Evolutionary conservation across 2,888 invertebrate species (phyloP).

Genomic region (Nudaria mundana): DNA sequence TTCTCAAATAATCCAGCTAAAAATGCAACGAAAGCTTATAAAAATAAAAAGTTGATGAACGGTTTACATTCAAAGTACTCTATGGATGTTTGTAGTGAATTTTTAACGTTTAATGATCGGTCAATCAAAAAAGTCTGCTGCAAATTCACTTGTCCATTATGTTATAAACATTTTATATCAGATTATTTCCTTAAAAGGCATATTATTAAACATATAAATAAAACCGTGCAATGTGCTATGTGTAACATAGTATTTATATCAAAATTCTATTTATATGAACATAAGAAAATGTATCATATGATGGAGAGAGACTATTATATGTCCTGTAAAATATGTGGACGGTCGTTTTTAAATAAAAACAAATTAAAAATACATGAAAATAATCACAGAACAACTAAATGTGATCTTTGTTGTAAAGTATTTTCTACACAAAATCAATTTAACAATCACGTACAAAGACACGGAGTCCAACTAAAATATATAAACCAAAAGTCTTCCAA

Average conservation of each 20-base stretch:
- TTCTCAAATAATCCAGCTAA: constrained; percentile 33
- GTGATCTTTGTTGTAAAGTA: constrained; percentile 55
- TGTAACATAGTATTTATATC: constrained; percentile 51
- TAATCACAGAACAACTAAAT: constrained; percentile 46
- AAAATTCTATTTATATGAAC: constrained; percentile 61
- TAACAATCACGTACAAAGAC: constrained; percentile 56
- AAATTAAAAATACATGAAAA: constrained; percentile 46
- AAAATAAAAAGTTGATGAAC: constrained; percentile 45
- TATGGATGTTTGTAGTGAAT: constrained; percentile 56
- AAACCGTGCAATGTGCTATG: constrained; percentile 41
- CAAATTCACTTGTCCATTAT: constrained; percentile 57
- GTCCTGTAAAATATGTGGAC: constrained; percentile 52
- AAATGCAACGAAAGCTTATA: constrained; percentile 43
- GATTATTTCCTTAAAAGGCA: constrained; percentile 64
- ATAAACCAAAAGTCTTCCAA: constrained; percentile 33
- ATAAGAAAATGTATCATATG: constrained; percentile 55
- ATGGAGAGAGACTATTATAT: constrained; percentile 32
- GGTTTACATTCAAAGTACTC: constrained; percentile 38
- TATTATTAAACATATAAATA: constrained; percentile 50
- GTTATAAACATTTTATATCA: constrained; percentile 64
- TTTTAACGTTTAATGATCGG: constrained; percentile 59
- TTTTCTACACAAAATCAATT: constrained; percentile 47
- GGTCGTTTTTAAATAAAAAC: constrained; percentile 39
- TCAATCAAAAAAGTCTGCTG: constrained; percentile 24
- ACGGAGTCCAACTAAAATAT: constrained; percentile 43